Conservation (phyloP, 2,113 vertebrate species). For the Petromus typicus region DNA sequence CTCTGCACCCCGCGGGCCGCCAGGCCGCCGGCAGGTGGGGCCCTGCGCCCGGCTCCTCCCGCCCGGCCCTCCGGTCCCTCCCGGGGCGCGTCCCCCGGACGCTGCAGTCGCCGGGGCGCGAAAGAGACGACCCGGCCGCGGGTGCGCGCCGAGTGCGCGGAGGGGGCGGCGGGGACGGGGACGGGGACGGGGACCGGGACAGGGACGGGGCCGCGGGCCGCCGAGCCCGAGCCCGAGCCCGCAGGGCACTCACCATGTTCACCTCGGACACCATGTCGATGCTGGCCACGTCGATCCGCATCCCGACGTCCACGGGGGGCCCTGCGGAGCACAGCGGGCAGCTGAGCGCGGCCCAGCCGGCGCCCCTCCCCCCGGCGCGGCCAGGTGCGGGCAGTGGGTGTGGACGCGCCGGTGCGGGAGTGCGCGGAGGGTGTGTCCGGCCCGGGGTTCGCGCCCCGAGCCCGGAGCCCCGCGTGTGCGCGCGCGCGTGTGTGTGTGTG, state of each 20-base stretch:
- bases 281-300: slow-evolving; percentile 96
- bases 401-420: slow-evolving; percentile 68
- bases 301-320: slow-evolving; percentile 95
- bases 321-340: slow-evolving; percentile 77
- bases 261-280: slow-evolving; percentile 98
- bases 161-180: too few relatives aligned
- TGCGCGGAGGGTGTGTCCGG: slow-evolving; percentile 71
- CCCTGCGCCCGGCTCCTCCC: not conserved
- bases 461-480: not conserved
- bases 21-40: slow-evolving; percentile 78
- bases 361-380: not conserved
- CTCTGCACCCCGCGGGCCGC: not conserved
- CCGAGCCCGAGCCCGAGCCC: too few relatives aligned
- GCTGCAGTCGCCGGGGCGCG: too few relatives aligned
- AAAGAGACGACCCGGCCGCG: too few relatives aligned
- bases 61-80: too few relatives aligned
- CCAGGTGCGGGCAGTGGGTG: slow-evolving; percentile 62
- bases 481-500: not conserved
- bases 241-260: slow-evolving; percentile 97
- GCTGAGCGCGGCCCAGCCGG: too few relatives aligned
- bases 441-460: slow-evolving; percentile 42
- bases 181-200: too few relatives aligned
- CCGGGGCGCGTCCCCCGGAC: too few relatives aligned
- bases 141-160: too few relatives aligned
- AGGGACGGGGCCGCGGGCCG: too few relatives aligned